Percentiles rank a stretch among this genome's conserved stretches.
These are phyloP conservation scores for Aproaerema taeniolella DNA, from an alignment of 2,888 invertebrate genomes.

Conservation along the genomic window DNA sequence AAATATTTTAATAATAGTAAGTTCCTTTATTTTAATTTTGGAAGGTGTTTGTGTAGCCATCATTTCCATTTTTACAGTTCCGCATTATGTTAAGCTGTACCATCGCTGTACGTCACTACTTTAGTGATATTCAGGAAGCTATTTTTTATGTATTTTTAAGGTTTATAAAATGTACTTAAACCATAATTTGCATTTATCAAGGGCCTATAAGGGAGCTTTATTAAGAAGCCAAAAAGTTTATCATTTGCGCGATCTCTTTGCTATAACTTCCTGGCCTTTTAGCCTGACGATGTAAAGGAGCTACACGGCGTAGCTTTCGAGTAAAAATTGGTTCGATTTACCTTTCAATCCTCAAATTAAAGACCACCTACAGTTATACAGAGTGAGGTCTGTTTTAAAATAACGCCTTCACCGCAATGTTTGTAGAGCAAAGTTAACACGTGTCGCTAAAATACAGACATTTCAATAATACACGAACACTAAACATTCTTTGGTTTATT, in stretches of 20 bases:
- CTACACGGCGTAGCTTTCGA: slow-evolving; percentile 23
- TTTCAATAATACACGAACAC: too few species aligned
- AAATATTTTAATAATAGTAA: not conserved
- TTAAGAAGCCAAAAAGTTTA: slow-evolving; percentile 6
- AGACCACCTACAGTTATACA: slow-evolving; percentile 22
- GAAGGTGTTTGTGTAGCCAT: too few species aligned
- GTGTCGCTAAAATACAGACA: not conserved
- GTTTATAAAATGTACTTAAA: not conserved
- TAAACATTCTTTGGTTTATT: too few species aligned
- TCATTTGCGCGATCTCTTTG: slow-evolving; percentile 1
- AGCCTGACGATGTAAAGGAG: slow-evolving; percentile 1
- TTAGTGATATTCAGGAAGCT: too few species aligned
- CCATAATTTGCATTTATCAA: slow-evolving; percentile 7
- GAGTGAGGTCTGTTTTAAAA: slow-evolving; percentile 4
- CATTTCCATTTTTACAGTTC: too few species aligned
- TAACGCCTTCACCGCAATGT: not conserved
- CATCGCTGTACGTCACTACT: too few species aligned
- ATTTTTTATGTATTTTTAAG: not conserved
- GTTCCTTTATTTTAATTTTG: not conserved
- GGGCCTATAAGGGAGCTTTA: slow-evolving; percentile 1
- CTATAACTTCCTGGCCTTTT: slow-evolving; percentile 5
- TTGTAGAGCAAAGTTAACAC: not conserved
- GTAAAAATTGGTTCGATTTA: slow-evolving; percentile 30
- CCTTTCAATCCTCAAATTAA: slow-evolving; percentile 24
- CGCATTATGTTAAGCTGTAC: too few species aligned